A percentile compares a stretch with the other conserved stretches of the same genome.
phyloP scores from a whole-genome alignment of 1,140 invertebrate species.

The Drosophila pandora region DNA sequence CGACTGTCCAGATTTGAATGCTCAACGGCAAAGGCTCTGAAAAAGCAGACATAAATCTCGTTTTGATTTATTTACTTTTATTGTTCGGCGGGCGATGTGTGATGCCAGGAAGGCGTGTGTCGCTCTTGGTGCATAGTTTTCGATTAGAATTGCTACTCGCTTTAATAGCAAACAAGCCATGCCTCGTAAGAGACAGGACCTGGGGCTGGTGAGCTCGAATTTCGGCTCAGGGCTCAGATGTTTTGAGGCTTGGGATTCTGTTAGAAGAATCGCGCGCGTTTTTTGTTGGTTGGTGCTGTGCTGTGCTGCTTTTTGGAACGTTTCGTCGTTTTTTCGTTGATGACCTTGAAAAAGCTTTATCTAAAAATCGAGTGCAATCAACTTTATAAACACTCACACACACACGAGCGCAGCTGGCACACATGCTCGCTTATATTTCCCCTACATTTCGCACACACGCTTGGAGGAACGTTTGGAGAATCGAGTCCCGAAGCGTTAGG shows the following conservation, averaged over 20 bases:
- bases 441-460: conserved; percentile 64
- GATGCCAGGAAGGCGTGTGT: conserved; percentile 26
- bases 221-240: conserved; percentile 9
- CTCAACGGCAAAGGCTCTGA: conserved; percentile 18
- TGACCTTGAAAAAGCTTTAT: conserved; percentile 84
- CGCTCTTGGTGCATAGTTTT: conserved; percentile 52
- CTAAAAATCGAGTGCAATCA: conserved; percentile 84
- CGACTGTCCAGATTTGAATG: conserved; percentile 56
- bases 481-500: conserved; percentile 52
- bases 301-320: conserved; percentile 49
- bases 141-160: conserved; percentile 37
- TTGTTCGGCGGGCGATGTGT: conserved; percentile 3
- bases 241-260: conserved; percentile 4
- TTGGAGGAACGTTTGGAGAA: conserved; percentile 22
- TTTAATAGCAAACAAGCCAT: not conserved
- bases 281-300: conserved; percentile 7
- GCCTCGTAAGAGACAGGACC: not conserved
- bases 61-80: conserved; percentile 65
- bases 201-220: conserved; percentile 20
- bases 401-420: conserved; percentile 14
- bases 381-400: conserved; percentile 76
- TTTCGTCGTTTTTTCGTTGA: conserved; percentile 77
- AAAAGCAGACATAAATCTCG: conserved; percentile 61
- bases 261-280: conserved; percentile 38
- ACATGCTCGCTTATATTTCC: conserved; percentile 59